Percentiles rank a stretch among this genome's conserved stretches.
Conservation (phyloP, 2,888 invertebrate genomes). For the Brachylomia viminalis region DNA sequence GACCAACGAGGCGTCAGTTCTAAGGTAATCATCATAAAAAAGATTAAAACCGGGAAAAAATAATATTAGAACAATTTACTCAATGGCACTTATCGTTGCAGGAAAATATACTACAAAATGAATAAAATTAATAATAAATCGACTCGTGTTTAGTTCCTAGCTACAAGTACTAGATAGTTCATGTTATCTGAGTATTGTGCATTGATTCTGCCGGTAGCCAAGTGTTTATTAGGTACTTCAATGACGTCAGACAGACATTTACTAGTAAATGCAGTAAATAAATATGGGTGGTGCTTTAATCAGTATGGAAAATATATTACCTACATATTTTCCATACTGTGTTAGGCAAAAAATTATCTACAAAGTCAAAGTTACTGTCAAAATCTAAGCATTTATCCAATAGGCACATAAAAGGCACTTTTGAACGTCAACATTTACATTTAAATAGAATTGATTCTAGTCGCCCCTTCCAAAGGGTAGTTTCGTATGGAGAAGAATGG, state of each 20-base stretch:
- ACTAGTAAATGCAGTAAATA: slow-evolving; percentile 23
- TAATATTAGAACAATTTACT: slow-evolving; percentile 1
- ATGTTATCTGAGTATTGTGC: slow-evolving; percentile 43
- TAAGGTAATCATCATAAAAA: neutral
- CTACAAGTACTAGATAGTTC: neutral
- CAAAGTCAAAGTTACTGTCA: no score
- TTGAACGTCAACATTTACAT: no score
- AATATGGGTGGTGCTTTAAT: slow-evolving; percentile 36
- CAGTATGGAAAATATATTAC: slow-evolving; percentile 21
- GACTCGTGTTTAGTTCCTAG: slow-evolving; percentile 26
- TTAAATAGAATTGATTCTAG: no score
- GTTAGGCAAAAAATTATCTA: no score
- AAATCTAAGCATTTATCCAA: no score
- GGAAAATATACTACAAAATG: slow-evolving; percentile 28
- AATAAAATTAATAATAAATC: slow-evolving; percentile 19
- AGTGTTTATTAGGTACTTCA: slow-evolving; percentile 48
- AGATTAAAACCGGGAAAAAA: neutral
- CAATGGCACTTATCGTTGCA: neutral
- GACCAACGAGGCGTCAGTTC: no score
- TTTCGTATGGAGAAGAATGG: no score
- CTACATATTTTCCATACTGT: no score
- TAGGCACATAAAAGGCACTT: no score
- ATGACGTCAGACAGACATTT: slow-evolving; percentile 43
- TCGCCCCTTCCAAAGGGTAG: no score
- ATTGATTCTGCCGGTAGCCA: slow-evolving; percentile 32